Percentiles rank a stretch among this genome's conserved stretches.
These are phyloP conservation scores for Anser cygnoides DNA, from an alignment of 2,113 vertebrate species.

Conservation along the genomic window DNA sequence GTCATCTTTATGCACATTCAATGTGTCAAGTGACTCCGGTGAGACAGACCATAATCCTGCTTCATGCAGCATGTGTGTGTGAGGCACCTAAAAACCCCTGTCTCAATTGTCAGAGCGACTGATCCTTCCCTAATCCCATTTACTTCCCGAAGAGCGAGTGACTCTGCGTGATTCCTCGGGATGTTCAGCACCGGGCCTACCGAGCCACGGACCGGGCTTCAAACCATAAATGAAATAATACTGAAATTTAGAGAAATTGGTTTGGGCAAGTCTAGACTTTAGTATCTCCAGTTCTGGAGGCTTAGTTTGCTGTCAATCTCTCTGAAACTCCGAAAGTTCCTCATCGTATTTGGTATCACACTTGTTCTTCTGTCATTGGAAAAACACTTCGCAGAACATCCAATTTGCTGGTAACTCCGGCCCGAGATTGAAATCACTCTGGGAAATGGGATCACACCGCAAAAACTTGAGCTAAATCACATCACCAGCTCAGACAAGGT, in stretches of 20 bases:
- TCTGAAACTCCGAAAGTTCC: not conserved
- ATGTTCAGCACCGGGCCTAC: not conserved
- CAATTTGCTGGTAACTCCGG: not conserved
- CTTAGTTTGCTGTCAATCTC: not conserved
- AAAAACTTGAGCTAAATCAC: not conserved
- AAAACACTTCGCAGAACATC: not conserved
- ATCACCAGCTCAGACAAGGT: not conserved
- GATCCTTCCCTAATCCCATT: slow-evolving; percentile 53
- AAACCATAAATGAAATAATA: not conserved
- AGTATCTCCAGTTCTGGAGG: not conserved
- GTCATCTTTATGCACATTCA: not conserved
- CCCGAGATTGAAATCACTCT: not conserved
- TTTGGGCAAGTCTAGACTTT: not conserved
- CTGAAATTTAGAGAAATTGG: not conserved
- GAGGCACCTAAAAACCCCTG: slow-evolving; percentile 1
- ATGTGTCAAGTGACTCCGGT: accelerated
- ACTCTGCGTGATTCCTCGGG: not conserved
- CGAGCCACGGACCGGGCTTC: not conserved
- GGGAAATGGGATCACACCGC: not conserved
- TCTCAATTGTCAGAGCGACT: slow-evolving; percentile 12
- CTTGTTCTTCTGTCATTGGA: not conserved
- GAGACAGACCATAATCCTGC: slow-evolving; percentile 33
- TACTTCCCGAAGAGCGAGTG: not conserved
- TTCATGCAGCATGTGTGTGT: not conserved
- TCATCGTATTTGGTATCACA: not conserved